Percentiles rank a stretch among this genome's conserved stretches.
Evolutionary conservation across 2,113 vertebrate genomes (phyloP).

Genomic region (Oncorhynchus clarkii): DNA sequence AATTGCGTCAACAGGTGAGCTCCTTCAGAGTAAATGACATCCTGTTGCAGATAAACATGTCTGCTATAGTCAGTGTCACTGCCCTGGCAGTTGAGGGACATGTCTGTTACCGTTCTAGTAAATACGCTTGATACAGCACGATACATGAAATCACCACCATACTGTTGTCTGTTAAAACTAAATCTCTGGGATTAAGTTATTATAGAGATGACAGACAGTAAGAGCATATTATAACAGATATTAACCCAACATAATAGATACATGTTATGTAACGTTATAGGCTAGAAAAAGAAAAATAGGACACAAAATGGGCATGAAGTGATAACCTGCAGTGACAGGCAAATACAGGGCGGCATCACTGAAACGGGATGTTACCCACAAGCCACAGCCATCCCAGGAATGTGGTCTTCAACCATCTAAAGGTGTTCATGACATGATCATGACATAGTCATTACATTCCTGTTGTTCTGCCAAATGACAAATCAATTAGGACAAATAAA

Average conservation of each 20-base stretch:
- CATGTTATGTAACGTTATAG: not conserved
- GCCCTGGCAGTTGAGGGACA: not conserved
- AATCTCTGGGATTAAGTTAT: conserved; percentile 68
- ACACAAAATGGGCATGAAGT: not conserved
- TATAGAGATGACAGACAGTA: conserved; percentile 46
- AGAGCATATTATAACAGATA: conserved; percentile 1
- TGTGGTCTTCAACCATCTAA: not conserved
- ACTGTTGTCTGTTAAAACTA: conserved; percentile 57
- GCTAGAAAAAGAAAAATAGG: not conserved
- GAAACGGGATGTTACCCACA: not conserved
- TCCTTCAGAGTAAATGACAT: not conserved
- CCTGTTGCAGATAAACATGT: not conserved
- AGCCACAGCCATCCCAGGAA: not conserved
- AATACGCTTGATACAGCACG: not conserved
- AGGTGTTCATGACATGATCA: not conserved
- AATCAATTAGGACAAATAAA: not conserved
- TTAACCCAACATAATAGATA: not conserved
- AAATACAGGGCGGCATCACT: not conserved
- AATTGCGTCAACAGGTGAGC: not conserved
- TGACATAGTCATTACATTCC: not conserved
- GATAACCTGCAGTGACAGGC: not conserved
- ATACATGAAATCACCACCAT: conserved; percentile 56
- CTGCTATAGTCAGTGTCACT: not conserved
- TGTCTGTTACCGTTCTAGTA: not conserved
- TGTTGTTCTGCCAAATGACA: not conserved